Percentiles rank a stretch among this genome's conserved stretches.
These are phyloP conservation scores for Condylura cristata DNA, from an alignment of 2,113 vertebrate genomes.

Conservation along the genomic window DNA sequence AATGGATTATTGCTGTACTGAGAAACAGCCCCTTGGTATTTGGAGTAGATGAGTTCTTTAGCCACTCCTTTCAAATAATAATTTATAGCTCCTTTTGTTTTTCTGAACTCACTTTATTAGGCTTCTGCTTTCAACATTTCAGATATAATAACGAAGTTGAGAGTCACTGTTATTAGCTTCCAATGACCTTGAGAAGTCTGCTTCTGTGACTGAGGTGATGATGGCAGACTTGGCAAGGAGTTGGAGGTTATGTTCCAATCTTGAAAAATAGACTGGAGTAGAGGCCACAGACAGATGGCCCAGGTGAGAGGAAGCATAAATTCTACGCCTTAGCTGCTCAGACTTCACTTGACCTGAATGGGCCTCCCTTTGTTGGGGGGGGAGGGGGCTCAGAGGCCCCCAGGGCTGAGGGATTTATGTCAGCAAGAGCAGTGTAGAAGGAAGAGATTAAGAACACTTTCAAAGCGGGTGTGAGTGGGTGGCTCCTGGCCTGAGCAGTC, in stretches of 20 bases:
- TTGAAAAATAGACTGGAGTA: background rate
- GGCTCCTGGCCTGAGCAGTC: background rate
- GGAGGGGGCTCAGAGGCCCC: background rate
- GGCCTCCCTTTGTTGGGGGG: background rate
- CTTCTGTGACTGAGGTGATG: background rate
- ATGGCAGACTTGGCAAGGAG: slow-evolving; percentile 35
- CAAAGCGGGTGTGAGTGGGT: slow-evolving; percentile 62
- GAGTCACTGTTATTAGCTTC: slow-evolving; percentile 34
- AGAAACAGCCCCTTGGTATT: background rate
- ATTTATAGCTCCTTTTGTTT: slow-evolving; percentile 69
- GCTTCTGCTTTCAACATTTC: slow-evolving; percentile 64
- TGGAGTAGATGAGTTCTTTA: slow-evolving; percentile 30
- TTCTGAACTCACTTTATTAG: slow-evolving; percentile 62
- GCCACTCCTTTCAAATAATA: slow-evolving; percentile 15
- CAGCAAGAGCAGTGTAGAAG: background rate
- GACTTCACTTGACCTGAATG: background rate
- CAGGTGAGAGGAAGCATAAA: slow-evolving; percentile 62
- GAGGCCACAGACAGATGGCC: background rate
- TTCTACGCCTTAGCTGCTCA: background rate
- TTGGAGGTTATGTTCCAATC: background rate
- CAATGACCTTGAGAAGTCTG: slow-evolving; percentile 36
- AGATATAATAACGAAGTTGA: slow-evolving; percentile 21
- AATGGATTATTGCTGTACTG: background rate
- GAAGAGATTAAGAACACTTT: slow-evolving; percentile 67
- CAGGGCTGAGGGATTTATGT: slow-evolving; percentile 68